A percentile compares a stretch with the other conserved stretches of the same genome.
These are phyloP conservation scores for Uloborus diversus DNA, from an alignment of 1,140 invertebrate genomes.

Conservation along the genomic window DNA sequence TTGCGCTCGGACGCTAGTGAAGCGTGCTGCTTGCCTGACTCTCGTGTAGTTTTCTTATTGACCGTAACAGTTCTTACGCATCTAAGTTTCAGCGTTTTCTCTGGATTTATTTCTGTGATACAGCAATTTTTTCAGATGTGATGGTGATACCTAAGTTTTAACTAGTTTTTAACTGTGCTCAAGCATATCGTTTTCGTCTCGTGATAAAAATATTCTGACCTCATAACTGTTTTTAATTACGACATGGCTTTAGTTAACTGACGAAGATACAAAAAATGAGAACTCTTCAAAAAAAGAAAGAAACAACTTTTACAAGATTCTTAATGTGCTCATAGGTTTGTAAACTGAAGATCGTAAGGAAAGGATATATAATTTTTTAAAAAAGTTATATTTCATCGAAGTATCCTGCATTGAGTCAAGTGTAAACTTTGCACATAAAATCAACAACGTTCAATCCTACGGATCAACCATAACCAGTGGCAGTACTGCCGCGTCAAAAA, in stretches of 20 bases:
- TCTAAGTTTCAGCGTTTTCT: background rate
- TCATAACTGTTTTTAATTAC: no score
- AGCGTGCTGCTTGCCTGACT: background rate
- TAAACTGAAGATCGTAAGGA: conserved; percentile 14
- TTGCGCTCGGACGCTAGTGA: conserved; percentile 14
- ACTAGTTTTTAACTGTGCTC: no score
- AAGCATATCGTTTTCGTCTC: no score
- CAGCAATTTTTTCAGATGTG: no score
- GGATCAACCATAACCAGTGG: conserved; percentile 96
- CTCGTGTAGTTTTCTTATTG: background rate
- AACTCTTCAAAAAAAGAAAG: no score
- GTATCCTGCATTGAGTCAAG: conserved; percentile 98
- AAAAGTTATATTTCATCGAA: conserved; percentile 75
- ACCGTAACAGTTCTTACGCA: background rate
- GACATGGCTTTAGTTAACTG: no score
- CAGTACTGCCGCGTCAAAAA: conserved; percentile 97
- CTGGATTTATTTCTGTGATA: no score
- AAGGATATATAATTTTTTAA: no score
- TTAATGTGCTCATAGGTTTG: conserved; percentile 36
- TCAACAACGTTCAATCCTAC: conserved; percentile 95
- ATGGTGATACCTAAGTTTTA: no score
- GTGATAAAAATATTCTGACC: no score
- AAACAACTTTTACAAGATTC: background rate
- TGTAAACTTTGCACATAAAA: conserved; percentile 97
- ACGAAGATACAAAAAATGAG: no score